Percentiles rank a stretch among this genome's conserved stretches.
Conservation (phyloP, 2,113 vertebrate species). For the Illadopsis cleaveri region DNA sequence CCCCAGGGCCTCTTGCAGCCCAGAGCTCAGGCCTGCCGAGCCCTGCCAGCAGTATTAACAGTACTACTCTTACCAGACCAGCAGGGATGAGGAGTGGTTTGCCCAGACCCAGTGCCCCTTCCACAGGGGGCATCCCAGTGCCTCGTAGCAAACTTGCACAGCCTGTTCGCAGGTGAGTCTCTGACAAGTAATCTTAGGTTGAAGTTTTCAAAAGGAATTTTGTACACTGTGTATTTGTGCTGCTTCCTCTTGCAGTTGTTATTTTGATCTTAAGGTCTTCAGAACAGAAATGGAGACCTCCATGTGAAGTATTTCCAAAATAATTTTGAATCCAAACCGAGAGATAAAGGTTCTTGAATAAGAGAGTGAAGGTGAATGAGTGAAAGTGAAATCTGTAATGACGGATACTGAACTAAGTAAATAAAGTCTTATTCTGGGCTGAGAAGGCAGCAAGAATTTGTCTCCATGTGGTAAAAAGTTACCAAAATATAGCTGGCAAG, state of each 20-base stretch:
- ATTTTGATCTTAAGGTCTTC: not conserved
- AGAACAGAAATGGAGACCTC: not conserved
- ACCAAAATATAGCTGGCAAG: not conserved
- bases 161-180: constrained; percentile 90
- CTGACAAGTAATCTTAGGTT: not conserved
- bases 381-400: not conserved
- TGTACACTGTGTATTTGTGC: not conserved
- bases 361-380: not conserved
- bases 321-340: not conserved
- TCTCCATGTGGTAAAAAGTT: not conserved
- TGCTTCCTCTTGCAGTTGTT: not conserved
- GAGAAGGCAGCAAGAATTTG: not conserved
- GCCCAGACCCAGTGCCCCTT: constrained; percentile 88
- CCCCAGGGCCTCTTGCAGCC: constrained; percentile 70
- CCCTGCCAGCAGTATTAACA: constrained; percentile 75
- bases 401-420: not conserved
- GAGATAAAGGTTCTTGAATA: not conserved
- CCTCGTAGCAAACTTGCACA: constrained; percentile 97
- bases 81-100: constrained; percentile 87
- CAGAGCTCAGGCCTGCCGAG: constrained; percentile 70
- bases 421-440: not conserved
- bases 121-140: constrained; percentile 88
- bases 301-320: not conserved
- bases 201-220: not conserved
- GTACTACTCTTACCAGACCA: constrained; percentile 86